Percentiles rank a stretch among this genome's conserved stretches.
Evolutionary conservation across 92 coral and sea anemone species (phyloP).

Genomic region (Porites lobata): DNA sequence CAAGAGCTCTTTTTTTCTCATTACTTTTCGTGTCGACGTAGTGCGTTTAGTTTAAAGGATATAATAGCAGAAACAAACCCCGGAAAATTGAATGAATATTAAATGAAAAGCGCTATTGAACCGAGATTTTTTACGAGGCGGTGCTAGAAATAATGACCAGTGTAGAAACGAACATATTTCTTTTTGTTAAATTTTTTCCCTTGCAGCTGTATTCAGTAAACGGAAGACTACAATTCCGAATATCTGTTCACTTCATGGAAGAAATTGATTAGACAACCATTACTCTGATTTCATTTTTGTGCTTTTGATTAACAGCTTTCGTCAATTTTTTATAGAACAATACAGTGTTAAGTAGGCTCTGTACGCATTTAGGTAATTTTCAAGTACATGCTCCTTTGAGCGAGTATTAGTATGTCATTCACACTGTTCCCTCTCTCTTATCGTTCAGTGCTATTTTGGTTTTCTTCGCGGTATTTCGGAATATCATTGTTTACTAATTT

Average conservation of each 20-base stretch:
- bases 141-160: background rate
- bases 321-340: background rate
- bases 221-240: background rate
- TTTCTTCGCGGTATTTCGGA: no score
- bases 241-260: background rate
- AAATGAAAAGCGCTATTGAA: background rate
- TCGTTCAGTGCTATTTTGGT: background rate
- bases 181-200: background rate
- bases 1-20: background rate
- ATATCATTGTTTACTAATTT: no score
- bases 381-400: background rate
- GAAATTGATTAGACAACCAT: background rate
- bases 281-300: background rate
- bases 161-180: no score
- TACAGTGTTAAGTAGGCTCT: background rate
- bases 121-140: background rate
- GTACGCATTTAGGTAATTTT: constrained; percentile 6
- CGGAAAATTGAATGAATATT: constrained; percentile 11
- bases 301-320: constrained; percentile 5
- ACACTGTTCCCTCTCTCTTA: no score
- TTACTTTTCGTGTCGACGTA: background rate
- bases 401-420: no score
- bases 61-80: background rate
- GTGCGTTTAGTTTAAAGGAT: background rate
- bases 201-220: background rate